Percentiles rank a stretch among this genome's conserved stretches.
Conservation (phyloP, 2,888 invertebrate species). For the Archips crataeganus region DNA sequence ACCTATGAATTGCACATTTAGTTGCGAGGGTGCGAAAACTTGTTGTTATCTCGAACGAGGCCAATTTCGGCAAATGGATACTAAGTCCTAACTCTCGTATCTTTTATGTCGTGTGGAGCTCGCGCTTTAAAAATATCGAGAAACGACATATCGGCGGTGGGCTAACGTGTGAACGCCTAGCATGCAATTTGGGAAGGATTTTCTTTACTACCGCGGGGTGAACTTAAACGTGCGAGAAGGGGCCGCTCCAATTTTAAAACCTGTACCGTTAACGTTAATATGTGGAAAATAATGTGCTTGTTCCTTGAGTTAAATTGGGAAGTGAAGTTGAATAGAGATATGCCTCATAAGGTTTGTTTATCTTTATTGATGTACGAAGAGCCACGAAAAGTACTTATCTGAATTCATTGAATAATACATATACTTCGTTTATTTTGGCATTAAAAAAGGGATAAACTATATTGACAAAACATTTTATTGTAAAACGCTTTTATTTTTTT, state of each 20-base stretch:
- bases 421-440: too few species aligned
- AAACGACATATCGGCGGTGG: slow-evolving; percentile 60
- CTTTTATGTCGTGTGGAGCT: slow-evolving; percentile 77
- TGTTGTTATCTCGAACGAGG: slow-evolving; percentile 84
- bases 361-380: not conserved
- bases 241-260: slow-evolving; percentile 49
- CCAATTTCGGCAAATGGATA: slow-evolving; percentile 86
- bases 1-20: slow-evolving; percentile 85
- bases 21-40: slow-evolving; percentile 84
- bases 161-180: slow-evolving; percentile 60
- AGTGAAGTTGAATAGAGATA: too few species aligned
- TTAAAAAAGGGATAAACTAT: too few species aligned
- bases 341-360: too few species aligned
- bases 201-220: slow-evolving; percentile 70
- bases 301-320: not conserved
- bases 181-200: slow-evolving; percentile 81
- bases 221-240: slow-evolving; percentile 45
- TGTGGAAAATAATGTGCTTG: not conserved
- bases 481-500: too few species aligned
- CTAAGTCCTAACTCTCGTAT: slow-evolving; percentile 85
- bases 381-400: too few species aligned
- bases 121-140: slow-evolving; percentile 83
- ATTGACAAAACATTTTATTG: too few species aligned
- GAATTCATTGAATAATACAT: too few species aligned
- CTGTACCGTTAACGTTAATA: slow-evolving; percentile 4